Evolutionary conservation across 2,888 invertebrate species (phyloP).

Genomic region (Mamestra brassicae): DNA sequence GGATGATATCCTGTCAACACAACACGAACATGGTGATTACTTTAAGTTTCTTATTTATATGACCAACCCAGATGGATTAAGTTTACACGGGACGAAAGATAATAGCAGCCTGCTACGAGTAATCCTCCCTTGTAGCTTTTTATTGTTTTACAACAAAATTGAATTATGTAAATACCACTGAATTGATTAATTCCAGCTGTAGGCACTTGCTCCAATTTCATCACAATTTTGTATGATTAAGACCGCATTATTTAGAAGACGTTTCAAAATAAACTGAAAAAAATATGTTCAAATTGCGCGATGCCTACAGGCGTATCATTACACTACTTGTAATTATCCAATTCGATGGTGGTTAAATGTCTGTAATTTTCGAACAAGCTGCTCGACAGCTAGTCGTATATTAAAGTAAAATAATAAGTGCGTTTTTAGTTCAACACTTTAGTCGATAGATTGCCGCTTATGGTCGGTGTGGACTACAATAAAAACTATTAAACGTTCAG

Average conservation of each 20-base stretch:
- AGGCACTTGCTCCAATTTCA: slow-evolving; percentile 73
- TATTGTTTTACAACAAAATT: slow-evolving; percentile 55
- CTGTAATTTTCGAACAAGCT: slow-evolving; percentile 82
- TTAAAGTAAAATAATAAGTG: slow-evolving; percentile 81
- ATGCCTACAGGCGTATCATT: slow-evolving; percentile 79
- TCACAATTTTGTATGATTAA: slow-evolving; percentile 73
- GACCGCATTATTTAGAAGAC: slow-evolving; percentile 71
- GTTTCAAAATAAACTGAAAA: slow-evolving; percentile 72
- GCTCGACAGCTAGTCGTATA: slow-evolving; percentile 73
- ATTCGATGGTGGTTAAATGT: slow-evolving; percentile 82
- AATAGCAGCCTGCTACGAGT: slow-evolving; percentile 52
- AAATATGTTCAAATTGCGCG: slow-evolving; percentile 77
- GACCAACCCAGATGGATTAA: slow-evolving; percentile 55
- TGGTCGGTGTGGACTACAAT: slow-evolving; percentile 56
- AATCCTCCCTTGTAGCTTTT: slow-evolving; percentile 28
- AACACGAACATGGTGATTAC: slow-evolving; percentile 51
- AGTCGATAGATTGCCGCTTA: slow-evolving; percentile 68
- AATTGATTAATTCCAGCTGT: slow-evolving; percentile 65
- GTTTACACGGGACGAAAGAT: slow-evolving; percentile 51
- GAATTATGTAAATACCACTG: slow-evolving; percentile 67
- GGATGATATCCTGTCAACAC: slow-evolving; percentile 59
- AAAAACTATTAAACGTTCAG: slow-evolving; percentile 67
- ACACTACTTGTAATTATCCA: slow-evolving; percentile 84
- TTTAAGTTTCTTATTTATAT: slow-evolving; percentile 55
- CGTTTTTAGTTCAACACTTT: slow-evolving; percentile 77